These are phyloP conservation scores for Cephus pulcher DNA, from an alignment of 2,888 invertebrate genomes.

Conservation along the genomic window DNA sequence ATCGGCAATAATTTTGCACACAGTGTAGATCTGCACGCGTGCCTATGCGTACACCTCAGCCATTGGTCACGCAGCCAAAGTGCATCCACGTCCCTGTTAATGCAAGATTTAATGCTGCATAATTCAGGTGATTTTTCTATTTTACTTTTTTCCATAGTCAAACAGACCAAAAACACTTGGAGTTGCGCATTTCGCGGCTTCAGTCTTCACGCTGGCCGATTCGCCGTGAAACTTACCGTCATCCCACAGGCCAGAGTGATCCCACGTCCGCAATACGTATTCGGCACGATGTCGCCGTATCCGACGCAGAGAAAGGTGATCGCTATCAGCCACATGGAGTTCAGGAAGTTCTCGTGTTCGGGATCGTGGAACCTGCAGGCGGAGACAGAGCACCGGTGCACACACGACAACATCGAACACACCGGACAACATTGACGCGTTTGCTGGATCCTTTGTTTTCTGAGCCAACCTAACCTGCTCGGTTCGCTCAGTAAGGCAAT, in stretches of 20 bases:
- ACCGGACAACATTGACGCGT: conserved; percentile 9
- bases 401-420: conserved; percentile 11
- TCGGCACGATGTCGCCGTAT: conserved; percentile 98
- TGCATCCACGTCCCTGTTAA: no score
- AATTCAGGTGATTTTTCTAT: no score
- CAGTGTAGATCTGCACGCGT: no score
- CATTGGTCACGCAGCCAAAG: no score
- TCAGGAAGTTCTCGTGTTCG: conserved; percentile 95
- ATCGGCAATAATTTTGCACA: no score
- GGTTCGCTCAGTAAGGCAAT: no score
- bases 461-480: neutral
- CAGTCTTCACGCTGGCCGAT: neutral
- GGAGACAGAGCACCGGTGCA: conserved; percentile 20
- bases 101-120: no score
- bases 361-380: conserved; percentile 89
- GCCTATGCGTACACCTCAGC: no score
- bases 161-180: neutral
- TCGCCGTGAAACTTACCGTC: conserved; percentile 79
- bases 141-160: no score
- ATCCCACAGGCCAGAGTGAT: conserved; percentile 98
- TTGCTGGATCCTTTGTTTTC: neutral
- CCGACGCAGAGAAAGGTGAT: conserved; percentile 99
- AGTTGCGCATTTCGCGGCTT: neutral
- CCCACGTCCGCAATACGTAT: conserved; percentile 97
- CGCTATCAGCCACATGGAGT: conserved; percentile 99